Evolutionary conservation across 2,113 vertebrate species (phyloP).

Genomic region (Taurulus bubalis): DNA sequence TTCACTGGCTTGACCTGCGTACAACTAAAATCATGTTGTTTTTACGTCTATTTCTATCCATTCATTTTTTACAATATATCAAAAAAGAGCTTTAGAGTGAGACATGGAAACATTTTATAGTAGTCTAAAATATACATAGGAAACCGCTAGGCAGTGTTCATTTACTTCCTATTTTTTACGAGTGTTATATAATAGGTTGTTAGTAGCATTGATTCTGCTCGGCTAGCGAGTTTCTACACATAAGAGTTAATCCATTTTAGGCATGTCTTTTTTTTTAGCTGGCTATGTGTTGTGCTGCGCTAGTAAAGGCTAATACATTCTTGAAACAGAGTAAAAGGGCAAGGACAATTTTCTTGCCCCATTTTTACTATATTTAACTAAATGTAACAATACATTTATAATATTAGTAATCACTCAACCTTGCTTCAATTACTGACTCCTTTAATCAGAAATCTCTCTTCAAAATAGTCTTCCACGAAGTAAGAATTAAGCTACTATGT

Average conservation of each 20-base stretch:
- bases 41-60: not conserved
- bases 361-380: not conserved
- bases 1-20: not conserved
- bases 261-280: not conserved
- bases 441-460: not conserved
- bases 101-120: not conserved
- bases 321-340: not conserved
- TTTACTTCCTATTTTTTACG: not conserved
- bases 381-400: not conserved
- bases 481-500: conserved; percentile 4
- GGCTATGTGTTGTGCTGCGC: not conserved
- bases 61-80: not conserved
- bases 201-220: not conserved
- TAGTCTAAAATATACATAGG: not conserved
- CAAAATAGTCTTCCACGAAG: not conserved
- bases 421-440: not conserved
- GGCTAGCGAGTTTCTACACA: not conserved
- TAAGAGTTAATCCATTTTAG: not conserved
- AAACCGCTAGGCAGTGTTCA: not conserved
- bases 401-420: not conserved
- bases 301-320: not conserved
- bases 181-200: not conserved
- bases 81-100: not conserved
- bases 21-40: not conserved
- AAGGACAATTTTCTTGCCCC: not conserved